These are phyloP conservation scores for Pyrgus malvae DNA, from an alignment of 2,888 invertebrate genomes.

Conservation along the genomic window DNA sequence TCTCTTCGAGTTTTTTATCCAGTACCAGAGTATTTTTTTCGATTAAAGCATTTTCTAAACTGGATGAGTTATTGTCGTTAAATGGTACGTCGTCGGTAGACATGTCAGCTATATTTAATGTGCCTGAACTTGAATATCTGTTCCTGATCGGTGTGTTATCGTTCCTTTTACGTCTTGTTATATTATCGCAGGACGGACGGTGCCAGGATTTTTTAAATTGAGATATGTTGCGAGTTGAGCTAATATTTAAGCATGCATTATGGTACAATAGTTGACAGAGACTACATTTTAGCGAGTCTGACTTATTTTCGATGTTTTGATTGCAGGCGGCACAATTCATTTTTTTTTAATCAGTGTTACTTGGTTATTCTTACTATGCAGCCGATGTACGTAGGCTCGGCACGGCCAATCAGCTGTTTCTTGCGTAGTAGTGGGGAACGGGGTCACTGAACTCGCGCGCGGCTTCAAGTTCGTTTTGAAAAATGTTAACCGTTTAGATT, in stretches of 20 bases:
- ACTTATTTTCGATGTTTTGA: neutral
- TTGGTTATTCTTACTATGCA: too few species aligned
- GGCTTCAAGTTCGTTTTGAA: too few species aligned
- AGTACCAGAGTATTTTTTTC: neutral
- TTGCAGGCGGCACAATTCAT: neutral
- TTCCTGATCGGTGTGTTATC: slow-evolving; percentile 14
- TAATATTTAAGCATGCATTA: slow-evolving; percentile 7
- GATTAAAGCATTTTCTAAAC: neutral
- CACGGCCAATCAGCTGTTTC: too few species aligned
- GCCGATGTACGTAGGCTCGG: too few species aligned
- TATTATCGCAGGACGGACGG: slow-evolving; percentile 6
- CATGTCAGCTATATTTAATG: neutral
- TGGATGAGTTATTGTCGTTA: neutral
- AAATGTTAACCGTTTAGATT: too few species aligned
- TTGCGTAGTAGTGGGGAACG: too few species aligned
- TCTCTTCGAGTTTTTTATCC: slow-evolving; percentile 2
- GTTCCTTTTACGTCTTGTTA: slow-evolving; percentile 6
- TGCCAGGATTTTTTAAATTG: slow-evolving; percentile 7
- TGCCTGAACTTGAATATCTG: neutral
- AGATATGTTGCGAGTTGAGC: neutral
- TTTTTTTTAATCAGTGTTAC: neutral
- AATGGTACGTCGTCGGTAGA: neutral
- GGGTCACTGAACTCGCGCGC: too few species aligned
- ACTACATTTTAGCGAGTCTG: slow-evolving; percentile 1
- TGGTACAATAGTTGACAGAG: neutral